Percentiles rank a stretch among this genome's conserved stretches.
phyloP scores from a whole-genome alignment of 2,113 vertebrate genomes.

The Pandion haliaetus region DNA sequence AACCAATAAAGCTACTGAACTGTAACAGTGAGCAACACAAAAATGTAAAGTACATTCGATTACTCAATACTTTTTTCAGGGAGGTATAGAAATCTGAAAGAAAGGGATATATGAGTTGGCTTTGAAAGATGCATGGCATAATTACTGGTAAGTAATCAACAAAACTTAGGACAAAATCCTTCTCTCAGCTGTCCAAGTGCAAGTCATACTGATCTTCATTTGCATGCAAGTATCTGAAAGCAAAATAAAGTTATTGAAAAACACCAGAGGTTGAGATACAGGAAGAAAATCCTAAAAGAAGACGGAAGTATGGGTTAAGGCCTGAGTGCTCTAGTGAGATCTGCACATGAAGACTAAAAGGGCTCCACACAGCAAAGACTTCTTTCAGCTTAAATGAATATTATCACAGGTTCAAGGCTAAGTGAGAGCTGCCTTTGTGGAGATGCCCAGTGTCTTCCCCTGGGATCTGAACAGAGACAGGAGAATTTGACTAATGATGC shows the following conservation, averaged over 20 bases:
- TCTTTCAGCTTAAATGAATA: background rate
- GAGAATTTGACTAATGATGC: background rate
- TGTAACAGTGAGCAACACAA: conserved; percentile 75
- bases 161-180: background rate
- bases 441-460: background rate
- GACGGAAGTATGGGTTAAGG: background rate
- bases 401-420: background rate
- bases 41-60: conserved; percentile 76
- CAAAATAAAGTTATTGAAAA: background rate
- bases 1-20: conserved; percentile 79
- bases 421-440: background rate
- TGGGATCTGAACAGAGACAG: background rate
- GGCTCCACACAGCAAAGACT: background rate
- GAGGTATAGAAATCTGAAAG: conserved; percentile 81
- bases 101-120: background rate
- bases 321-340: background rate
- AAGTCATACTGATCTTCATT: background rate
- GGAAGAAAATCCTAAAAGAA: background rate
- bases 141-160: background rate
- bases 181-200: background rate
- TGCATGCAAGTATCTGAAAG: background rate
- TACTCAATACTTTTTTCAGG: conserved; percentile 81
- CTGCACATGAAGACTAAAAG: background rate
- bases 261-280: background rate
- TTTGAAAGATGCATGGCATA: background rate